Conservation (phyloP, 2,113 vertebrate species). For the Mola mola region DNA sequence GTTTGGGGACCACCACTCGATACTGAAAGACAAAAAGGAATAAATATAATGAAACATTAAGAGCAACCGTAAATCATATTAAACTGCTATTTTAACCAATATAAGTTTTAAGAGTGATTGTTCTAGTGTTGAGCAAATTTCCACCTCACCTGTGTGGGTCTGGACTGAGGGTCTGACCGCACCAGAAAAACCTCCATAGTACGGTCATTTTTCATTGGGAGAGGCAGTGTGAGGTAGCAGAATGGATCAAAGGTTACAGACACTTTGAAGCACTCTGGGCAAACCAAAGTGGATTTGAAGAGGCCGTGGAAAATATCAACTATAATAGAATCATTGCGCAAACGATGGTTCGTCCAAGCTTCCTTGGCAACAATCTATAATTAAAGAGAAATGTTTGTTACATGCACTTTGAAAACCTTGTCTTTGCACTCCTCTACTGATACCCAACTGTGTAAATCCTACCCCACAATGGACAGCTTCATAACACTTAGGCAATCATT, state of each 20-base stretch:
- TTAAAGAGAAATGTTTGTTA: too few species aligned
- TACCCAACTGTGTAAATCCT: too few species aligned
- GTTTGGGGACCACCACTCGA: conserved; percentile 90
- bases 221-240: conserved; percentile 92
- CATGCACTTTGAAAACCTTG: too few species aligned
- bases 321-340: conserved; percentile 91
- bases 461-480: too few species aligned
- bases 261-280: conserved; percentile 89
- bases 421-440: too few species aligned
- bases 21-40: conserved; percentile 79
- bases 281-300: conserved; percentile 92
- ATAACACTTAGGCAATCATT: too few species aligned
- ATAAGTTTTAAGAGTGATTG: too few species aligned
- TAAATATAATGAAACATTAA: background rate
- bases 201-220: conserved; percentile 92
- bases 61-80: too few species aligned
- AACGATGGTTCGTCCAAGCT: conserved; percentile 90
- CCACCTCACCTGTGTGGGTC: conserved; percentile 89
- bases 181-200: conserved; percentile 92
- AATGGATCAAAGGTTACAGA: conserved; percentile 94
- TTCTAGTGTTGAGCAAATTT: too few species aligned
- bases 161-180: conserved; percentile 86
- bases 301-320: conserved; percentile 93
- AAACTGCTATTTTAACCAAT: too few species aligned
- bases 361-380: conserved; percentile 92